Evolutionary conservation across 2,888 invertebrate genomes (phyloP), one percentile per base, ranked within the genome.

Genomic region (Spodoptera littoralis): DNA sequence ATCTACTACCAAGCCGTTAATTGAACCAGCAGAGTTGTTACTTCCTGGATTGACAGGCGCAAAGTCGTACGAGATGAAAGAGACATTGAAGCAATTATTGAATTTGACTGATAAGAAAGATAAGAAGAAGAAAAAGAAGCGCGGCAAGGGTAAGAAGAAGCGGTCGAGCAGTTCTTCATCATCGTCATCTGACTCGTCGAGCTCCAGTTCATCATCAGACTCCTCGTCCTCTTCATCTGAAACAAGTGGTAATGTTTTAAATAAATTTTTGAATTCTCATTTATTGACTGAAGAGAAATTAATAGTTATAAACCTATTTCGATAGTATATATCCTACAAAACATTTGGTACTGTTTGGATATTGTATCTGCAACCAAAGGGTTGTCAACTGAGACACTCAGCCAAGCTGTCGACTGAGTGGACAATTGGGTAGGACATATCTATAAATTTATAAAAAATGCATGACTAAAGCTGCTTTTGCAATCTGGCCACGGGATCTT

Each of bases 111-210:
- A 96, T 71, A 96, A 96, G 84, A 96, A 96, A 49, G 96, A 96
- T 60, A 96, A 96, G 87, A 96, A 96, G 86, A 96, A 96, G 86
- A 96, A 96, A 85, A 95, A 95, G 81, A 96, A 96, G 77, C 95
- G 96, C 63, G 96, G 96, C 80, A 96, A 96, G 86, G 95, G 96
- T 66, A 96, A 96, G 82, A 96, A 95, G 88, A 96, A 96, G 79
- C 92, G 96, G 36, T 96, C 96, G 42, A 96, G 96, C 76, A 96
- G 96, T 77, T 96, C 96, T 0, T 96, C 96, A 30, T 96, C 96
- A 0, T 96, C 96, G 51, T 96, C 96, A 0, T 96, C 96, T 61
- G 96, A 96, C 27, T 96, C 96, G 13, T 96, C 96, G 46, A 96
- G 96, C 12, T 96, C 96, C 55, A 95, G 95, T 76, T 95, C 96